Evolutionary conservation across 2,888 invertebrate genomes (phyloP), one percentile per base, ranked within the genome.

Genomic region (Mycalesis mineus): DNA sequence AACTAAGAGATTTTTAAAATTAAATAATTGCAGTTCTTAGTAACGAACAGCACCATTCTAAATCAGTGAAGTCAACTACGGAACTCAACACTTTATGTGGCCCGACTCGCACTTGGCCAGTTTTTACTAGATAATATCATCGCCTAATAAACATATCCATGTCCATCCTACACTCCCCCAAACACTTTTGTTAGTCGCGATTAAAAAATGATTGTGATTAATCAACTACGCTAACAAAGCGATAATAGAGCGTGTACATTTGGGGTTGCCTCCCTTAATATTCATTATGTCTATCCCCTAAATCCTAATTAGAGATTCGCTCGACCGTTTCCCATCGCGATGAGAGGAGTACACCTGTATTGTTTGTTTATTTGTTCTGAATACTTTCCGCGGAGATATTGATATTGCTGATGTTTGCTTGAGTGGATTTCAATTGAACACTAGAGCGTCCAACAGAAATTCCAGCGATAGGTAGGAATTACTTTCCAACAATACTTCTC

Each of bases 261-360:
- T 78, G 74, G 84, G 84, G 84, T 72, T 74, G 75, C 73, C 68
- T 72, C 78, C 88, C 87, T 82, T 81, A 84, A 87, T 87, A 83
- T 84, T 85, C 82, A 87, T 88, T 87, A 88, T 68, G 88, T 68
- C 72, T 74, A 82, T 76, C 84, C 83, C 85, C 82, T 86, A 88
- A 86, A 87, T 85, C 85, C 82, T 86, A 88, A 86, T 88, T 86
- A 83, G 78, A 67, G 69, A 68, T 73, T 67, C 75, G 73, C 72
- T 84, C 82, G 77, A 76, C 79, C 84, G 68, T 77, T 64, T 65
- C 65, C 61, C 68, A 68, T 70, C 69, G 72, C 77, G 77, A 84
- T 81, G 75, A 78, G 78, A 77, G 73, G 69, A 66, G 72, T 73
- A 78, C 86, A 87, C 84, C 85, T 85, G 84, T 87, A 79, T 86